Evolutionary conservation across 2,888 invertebrate species (phyloP).

Genomic region (Lepidocyrtinus sp.): DNA sequence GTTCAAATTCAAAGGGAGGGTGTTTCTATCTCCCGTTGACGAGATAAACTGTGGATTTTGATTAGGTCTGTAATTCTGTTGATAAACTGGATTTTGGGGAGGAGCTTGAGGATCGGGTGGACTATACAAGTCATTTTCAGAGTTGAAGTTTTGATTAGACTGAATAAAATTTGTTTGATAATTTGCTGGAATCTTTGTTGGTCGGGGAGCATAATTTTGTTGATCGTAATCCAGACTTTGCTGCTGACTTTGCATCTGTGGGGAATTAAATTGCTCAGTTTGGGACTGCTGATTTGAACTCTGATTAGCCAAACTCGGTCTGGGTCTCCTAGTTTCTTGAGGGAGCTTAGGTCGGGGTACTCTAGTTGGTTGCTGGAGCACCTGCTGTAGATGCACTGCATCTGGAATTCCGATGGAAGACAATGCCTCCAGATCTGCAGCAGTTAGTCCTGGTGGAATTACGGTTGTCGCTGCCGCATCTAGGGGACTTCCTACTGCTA

Average conservation of each 20-base stretch:
- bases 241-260: background rate
- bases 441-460: background rate
- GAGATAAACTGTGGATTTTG: conserved; percentile 25
- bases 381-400: background rate
- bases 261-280: background rate
- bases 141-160: too few species aligned
- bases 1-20: conserved; percentile 45
- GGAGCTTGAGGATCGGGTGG: too few species aligned
- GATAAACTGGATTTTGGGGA: background rate
- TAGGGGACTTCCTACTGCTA: too few species aligned
- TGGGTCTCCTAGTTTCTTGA: conserved; percentile 38
- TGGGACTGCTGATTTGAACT: conserved; percentile 4
- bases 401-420: background rate
- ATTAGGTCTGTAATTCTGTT: background rate
- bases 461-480: too few species aligned
- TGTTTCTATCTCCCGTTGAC: conserved; percentile 42
- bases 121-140: too few species aligned
- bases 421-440: background rate
- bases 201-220: background rate
- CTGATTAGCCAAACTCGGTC: too few species aligned
- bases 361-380: conserved; percentile 5
- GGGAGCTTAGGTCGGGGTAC: background rate
- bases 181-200: conserved; percentile 22
- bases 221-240: background rate
- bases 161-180: background rate